A percentile compares a stretch with the other conserved stretches of the same genome.
phyloP scores from a whole-genome alignment of 2,797 vertebrate genomes.

The Rhinatrema bivittatum region DNA sequence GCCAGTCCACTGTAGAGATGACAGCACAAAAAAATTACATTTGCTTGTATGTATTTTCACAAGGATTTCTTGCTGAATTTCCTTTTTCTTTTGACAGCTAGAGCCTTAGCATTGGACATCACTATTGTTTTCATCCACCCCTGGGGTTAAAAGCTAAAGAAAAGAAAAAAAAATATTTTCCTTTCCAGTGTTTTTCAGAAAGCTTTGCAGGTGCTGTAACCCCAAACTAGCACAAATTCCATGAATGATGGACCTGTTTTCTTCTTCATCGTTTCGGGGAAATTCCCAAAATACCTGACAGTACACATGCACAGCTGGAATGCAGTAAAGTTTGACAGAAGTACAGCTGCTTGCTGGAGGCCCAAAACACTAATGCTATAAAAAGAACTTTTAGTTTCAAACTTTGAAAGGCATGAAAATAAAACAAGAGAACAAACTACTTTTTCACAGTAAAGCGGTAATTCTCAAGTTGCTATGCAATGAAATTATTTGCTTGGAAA shows the following conservation, averaged over 20 bases:
- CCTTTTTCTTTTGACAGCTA: too few species aligned
- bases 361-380: conserved; percentile 1
- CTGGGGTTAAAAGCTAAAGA: too few species aligned
- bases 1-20: too few species aligned
- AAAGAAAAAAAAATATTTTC: background rate
- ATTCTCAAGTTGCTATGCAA: too few species aligned
- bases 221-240: background rate
- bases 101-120: too few species aligned
- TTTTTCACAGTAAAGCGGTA: too few species aligned
- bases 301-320: conserved; percentile 7
- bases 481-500: too few species aligned
- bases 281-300: conserved; percentile 11
- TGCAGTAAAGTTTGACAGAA: background rate
- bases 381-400: conserved; percentile 9
- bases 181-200: background rate
- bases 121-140: too few species aligned
- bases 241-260: background rate
- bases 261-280: background rate
- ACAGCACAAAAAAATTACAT: too few species aligned
- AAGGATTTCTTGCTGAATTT: too few species aligned
- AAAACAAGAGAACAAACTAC: too few species aligned
- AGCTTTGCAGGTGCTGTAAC: background rate
- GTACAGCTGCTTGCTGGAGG: conserved; percentile 5
- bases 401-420: background rate
- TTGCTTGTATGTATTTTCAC: too few species aligned